Base-by-base conservation (phyloP, 2,797 vertebrate genomes). In the Dipus sagitta region DNA sequence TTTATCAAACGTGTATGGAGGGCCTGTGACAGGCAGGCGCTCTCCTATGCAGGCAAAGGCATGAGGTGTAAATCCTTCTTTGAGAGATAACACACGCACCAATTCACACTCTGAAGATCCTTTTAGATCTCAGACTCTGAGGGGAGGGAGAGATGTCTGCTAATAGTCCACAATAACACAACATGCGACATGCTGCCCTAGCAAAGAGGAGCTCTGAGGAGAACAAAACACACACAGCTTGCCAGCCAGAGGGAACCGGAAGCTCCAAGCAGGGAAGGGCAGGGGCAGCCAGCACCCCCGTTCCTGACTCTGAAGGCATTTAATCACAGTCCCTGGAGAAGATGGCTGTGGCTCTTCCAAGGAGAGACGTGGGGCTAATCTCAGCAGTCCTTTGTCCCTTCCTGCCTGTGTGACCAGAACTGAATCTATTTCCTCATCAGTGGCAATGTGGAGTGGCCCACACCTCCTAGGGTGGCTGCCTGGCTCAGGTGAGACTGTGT, bases 151-250 rank as follows among this genome's bases (percentile, higher is more conserved):
- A 95, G 94, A 79, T 52, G 87, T 87, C 89, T 58, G 24, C 95
- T 88, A 77, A 92, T 86, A 80, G 93, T 38, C 34, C 62, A 92
- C 4, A 3, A 32, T 26, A 54, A 93, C 58, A 71, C 91, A 87
- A 64, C 75, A 77, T 14, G 0, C 14, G 32, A 15, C 82, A 64
- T 34, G 72, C 90, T 64, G 76, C 70, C 88, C 76, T 72, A 13
- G 87, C 21, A 54, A 72, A 91, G 90, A 91, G 80, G 94, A 87
- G 91, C 70, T 92, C 91, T 17, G 62, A 78, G 80, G 77, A 83
- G 81, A 86, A 26, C 26, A 54, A 72, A 26, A 88, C 6, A 94
- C 92, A 86, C 94, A 93, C 88, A 95, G 97, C 95, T 94, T 96
- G 92, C 24, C 1, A 82, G 89, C 82, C 94, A 97, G 95, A 96